Conservation (phyloP, 2,113 vertebrate species). For the Rhynchopsitta pachyrhyncha region DNA sequence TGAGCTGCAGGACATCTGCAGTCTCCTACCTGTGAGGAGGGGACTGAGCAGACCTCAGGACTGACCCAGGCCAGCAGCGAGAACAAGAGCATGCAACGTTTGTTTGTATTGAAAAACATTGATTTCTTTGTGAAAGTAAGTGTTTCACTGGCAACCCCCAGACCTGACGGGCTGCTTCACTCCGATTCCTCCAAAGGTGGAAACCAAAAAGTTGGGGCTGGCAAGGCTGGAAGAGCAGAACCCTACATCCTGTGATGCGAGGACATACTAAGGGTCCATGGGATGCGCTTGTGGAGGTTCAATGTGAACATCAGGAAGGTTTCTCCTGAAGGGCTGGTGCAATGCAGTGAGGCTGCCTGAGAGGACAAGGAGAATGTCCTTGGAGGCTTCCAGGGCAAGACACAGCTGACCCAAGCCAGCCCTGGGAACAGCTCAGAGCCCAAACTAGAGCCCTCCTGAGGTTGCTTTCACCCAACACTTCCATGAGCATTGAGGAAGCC, state of each 20-base stretch:
- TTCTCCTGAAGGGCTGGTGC: neutral
- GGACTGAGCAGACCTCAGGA: neutral
- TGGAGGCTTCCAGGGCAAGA: neutral
- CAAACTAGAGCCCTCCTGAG: neutral
- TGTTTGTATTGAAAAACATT: neutral
- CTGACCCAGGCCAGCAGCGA: neutral
- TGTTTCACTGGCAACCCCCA: neutral
- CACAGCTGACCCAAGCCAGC: neutral
- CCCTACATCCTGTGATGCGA: rapidly evolving
- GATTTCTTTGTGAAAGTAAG: neutral
- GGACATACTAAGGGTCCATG: rapidly evolving
- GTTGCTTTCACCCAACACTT: neutral
- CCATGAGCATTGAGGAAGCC: neutral
- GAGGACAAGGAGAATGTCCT: neutral
- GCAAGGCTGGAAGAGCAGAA: neutral
- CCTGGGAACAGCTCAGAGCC: neutral
- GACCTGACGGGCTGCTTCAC: neutral
- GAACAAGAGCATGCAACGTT: neutral
- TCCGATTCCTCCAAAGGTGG: neutral
- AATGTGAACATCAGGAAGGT: neutral
- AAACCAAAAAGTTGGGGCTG: neutral
- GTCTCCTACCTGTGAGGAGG: neutral
- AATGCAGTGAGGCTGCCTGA: rapidly evolving
- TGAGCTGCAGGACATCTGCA: rapidly evolving
- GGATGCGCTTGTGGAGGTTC: neutral